These are phyloP conservation scores for Atta texana DNA, from an alignment of 1,140 invertebrate genomes.

Conservation along the genomic window DNA sequence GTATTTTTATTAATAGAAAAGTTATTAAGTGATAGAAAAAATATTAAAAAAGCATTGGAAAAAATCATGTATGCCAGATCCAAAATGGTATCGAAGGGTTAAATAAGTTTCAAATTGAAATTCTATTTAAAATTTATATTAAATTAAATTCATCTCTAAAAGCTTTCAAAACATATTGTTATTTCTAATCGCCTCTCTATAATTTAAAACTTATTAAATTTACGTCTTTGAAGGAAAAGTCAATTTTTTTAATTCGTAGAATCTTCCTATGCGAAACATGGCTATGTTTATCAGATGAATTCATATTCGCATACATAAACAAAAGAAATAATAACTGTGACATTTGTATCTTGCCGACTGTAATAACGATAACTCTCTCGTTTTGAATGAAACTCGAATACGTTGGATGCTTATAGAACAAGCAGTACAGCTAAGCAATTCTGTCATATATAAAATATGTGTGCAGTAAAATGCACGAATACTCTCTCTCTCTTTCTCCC, in stretches of 20 bases:
- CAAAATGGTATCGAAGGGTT: too few relatives aligned
- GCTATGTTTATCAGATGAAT: not conserved
- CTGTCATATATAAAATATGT: slow-evolving; percentile 16
- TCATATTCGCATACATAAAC: not conserved
- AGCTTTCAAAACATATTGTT: not conserved
- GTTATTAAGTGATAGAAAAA: too few relatives aligned
- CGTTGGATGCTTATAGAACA: slow-evolving; percentile 11
- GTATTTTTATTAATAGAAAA: too few relatives aligned
- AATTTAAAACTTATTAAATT: not conserved
- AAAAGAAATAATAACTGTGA: not conserved
- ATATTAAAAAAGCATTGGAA: too few relatives aligned
- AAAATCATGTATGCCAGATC: too few relatives aligned
- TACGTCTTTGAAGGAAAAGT: not conserved
- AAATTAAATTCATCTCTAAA: not conserved
- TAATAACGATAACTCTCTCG: slow-evolving; percentile 7
- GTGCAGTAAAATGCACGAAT: slow-evolving; percentile 9
- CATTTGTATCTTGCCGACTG: not conserved
- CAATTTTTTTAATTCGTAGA: not conserved
- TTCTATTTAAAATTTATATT: not conserved
- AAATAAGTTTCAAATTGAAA: not conserved
- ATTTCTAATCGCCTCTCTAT: not conserved
- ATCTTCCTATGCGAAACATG: not conserved
- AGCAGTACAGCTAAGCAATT: slow-evolving; percentile 32
- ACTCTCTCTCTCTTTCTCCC: too few relatives aligned
- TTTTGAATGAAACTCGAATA: slow-evolving; percentile 18